Evolutionary conservation across 2,113 vertebrate species (phyloP), one percentile per base, ranked within the genome.

Genomic region (Mystacornis crossleyi): DNA sequence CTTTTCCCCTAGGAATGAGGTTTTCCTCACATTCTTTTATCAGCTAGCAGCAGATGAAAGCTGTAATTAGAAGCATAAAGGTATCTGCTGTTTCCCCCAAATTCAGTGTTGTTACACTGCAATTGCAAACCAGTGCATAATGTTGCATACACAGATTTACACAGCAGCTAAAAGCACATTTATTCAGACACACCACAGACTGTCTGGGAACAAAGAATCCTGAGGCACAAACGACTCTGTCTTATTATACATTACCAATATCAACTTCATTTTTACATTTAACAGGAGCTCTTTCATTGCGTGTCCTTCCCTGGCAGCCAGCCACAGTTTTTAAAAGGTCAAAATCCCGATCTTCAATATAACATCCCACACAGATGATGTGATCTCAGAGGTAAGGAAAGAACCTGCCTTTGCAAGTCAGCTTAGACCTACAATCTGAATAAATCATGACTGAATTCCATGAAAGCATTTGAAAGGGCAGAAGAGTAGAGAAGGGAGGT

Each of bases 1-100:
- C 40, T 48, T 17, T 57, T 95, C n/a, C 33, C 40, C 17, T 36
- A 36, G 42, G 31, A 94, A 48, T n/a, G 14, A 58, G 4, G 9
- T 71, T 84, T 86, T 71, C 23, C 89, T 95, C 67, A 58, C 29
- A 45, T 58, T 93, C 91, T 96, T 95, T 95, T 90, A 96, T 92
- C 57, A 73, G 21, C 90, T 73, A 93, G 95, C n/a, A 94, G 92
- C 71, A 88, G 54, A 57, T 33, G 54, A 93, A 92, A 89, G 36
- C 61, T 84, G 18, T 47, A 77, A 95, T 86, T 84, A 67, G 72
- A 26, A 74, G 29, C 53, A 84, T 25, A 91, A 84, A 78, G 55
- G 65, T 85, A 78, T 55, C n/a, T 72, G 53, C 88, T 42, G 31
- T 81, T 89, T 87, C 40, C 51, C 58, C 48, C 28, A 42, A 91